phyloP scores from a whole-genome alignment of 2,888 invertebrate genomes.

The Orthosia gothica region DNA sequence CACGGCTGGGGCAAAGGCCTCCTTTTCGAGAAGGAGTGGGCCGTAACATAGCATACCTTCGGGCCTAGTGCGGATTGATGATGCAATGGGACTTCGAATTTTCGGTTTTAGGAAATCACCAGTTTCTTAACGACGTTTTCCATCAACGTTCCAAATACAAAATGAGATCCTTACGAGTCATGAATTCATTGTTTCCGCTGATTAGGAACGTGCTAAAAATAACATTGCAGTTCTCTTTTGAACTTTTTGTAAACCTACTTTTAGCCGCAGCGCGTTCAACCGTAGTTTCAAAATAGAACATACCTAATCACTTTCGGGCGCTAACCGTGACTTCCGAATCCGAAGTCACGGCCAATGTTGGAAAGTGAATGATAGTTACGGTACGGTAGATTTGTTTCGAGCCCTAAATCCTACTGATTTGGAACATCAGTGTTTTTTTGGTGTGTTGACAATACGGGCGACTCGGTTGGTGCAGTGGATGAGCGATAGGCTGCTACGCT shows the following conservation, averaged over 20 bases:
- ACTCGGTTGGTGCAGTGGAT: too few relatives aligned
- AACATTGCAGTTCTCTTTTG: conserved; percentile 31
- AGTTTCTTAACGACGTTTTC: neutral
- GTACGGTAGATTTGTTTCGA: conserved; percentile 19
- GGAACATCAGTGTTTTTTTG: neutral
- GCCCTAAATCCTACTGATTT: conserved; percentile 20
- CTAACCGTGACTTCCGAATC: conserved; percentile 51
- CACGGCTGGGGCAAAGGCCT: conserved; percentile 1
- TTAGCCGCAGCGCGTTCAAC: conserved; percentile 47
- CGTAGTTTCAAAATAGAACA: conserved; percentile 48
- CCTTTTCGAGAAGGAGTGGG: neutral
- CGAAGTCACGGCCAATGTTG: conserved; percentile 54
- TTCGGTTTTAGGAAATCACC: neutral
- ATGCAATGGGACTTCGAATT: neutral
- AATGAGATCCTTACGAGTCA: conserved; percentile 17
- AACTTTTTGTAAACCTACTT: conserved; percentile 41
- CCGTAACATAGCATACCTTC: neutral
- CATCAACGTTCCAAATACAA: neutral
- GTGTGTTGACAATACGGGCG: neutral
- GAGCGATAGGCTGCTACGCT: too few relatives aligned
- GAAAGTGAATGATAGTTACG: conserved; percentile 48
- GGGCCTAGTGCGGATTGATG: neutral
- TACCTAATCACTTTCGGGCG: conserved; percentile 40
- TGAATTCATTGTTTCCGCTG: conserved; percentile 32
- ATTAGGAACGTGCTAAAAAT: conserved; percentile 20